Percentiles rank a stretch among this genome's conserved stretches.
Conservation (phyloP, 1,140 invertebrate genomes). For the Monomorium pharaonis region DNA sequence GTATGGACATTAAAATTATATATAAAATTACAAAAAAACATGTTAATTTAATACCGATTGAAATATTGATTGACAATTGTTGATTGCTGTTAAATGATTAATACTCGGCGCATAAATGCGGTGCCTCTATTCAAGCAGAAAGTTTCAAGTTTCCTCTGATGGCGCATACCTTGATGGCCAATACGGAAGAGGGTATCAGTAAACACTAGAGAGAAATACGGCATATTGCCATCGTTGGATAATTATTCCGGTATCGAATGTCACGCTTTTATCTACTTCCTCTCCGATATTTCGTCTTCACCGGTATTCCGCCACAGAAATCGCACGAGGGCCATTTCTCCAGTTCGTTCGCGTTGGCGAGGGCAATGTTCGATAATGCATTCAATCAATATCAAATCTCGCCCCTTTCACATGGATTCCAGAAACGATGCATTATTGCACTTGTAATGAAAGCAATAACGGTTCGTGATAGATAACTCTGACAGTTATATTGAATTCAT, state of each 20-base stretch:
- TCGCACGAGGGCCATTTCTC: neutral
- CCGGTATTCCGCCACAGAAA: constrained; percentile 1
- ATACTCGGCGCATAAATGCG: constrained; percentile 2
- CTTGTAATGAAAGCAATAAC: constrained; percentile 3
- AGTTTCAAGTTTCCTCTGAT: constrained; percentile 45
- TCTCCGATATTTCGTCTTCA: constrained; percentile 26
- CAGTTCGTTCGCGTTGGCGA: neutral
- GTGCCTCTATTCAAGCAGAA: constrained; percentile 35
- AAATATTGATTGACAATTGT: neutral
- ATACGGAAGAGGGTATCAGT: constrained; percentile 48
- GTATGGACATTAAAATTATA: neutral
- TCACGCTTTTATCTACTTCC: constrained; percentile 48
- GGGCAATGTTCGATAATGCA: constrained; percentile 21
- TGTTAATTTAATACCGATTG: neutral
- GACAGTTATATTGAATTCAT: neutral
- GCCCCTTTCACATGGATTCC: neutral
- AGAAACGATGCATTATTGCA: neutral
- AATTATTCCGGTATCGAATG: constrained; percentile 47
- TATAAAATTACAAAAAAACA: too few relatives aligned
- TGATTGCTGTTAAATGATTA: constrained; percentile 43
- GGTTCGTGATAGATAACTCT: neutral
- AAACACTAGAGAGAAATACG: constrained; percentile 44
- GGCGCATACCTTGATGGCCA: constrained; percentile 14
- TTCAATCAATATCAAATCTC: constrained; percentile 3
- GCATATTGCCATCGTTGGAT: constrained; percentile 32